Base-by-base conservation (phyloP, 2,113 vertebrate species). In the Dolichallabes microphthalmus region DNA sequence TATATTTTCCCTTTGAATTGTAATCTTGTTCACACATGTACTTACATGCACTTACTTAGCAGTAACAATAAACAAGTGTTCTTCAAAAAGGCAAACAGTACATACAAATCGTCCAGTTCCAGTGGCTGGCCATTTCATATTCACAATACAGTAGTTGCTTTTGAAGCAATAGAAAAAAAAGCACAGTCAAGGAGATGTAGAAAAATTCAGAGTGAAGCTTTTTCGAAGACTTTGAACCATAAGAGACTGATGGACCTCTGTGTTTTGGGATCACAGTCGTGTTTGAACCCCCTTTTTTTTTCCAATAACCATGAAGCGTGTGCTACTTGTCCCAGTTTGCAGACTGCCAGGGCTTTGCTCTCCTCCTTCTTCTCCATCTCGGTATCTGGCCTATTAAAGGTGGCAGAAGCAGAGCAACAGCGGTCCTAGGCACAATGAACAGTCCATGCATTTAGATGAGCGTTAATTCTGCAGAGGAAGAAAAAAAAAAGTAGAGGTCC, bases 401-500 rank as follows among this genome's bases (percentile, higher is more conserved):
- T 1, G 27, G 68, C 35, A 64, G 45, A 82, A 55, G 30, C 79
- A 14, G 69, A 55, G 85, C 68, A 75, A 32, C 57, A 73, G 68
- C 25, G 3, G 69, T 57, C 60, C 52, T 61, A 25, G 32, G 66
- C 78, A 80, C 77, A 73, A 27, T 71, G 53, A 22, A 73, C 76
- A 84, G 45, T 17, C 77, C 76, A 68, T 83, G 75, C 82, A 80
- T 87, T 87, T 83, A 87, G 76, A 87, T 87, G 80, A 84, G 57
- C 57, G 45, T 53, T 73, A 63, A 74, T 87, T 83, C 63, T 35
- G 57, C 39, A 64, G 45, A 39, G 85, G 71, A 14, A 66, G 30
- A n/a, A 45, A 74, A 75, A 74, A 75, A 27, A 53, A 64, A 27
- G 3, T 20, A 61, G 50, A 74, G 79, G 27, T 63, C 45, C 39